Conservation (phyloP, 1,140 invertebrate genomes). For the Temnothorax curvispinosus region DNA sequence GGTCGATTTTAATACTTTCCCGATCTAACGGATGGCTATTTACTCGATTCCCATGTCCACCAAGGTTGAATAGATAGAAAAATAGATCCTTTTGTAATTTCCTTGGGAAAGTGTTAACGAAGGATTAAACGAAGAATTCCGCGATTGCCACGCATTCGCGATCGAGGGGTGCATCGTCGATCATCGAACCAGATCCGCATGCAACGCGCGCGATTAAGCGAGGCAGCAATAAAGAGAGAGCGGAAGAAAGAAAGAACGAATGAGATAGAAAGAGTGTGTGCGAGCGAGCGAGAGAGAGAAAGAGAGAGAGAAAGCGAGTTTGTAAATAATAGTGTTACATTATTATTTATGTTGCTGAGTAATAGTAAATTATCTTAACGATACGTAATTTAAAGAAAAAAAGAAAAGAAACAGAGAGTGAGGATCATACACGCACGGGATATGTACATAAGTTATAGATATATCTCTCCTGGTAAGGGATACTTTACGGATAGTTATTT, state of each 20-base stretch:
- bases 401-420: conserved; percentile 43
- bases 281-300: background rate
- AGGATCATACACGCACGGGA: conserved; percentile 55
- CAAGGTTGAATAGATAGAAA: background rate
- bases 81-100: background rate
- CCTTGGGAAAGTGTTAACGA: background rate
- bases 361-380: conserved; percentile 80
- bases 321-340: conserved; percentile 83
- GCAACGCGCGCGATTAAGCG: background rate
- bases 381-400: conserved; percentile 78
- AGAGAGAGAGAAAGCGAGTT: conserved; percentile 53
- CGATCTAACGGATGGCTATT: background rate
- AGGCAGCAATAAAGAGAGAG: conserved; percentile 43
- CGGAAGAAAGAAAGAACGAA: conserved; percentile 33
- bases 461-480: conserved; percentile 82
- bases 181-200: conserved; percentile 29
- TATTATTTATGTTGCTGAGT: conserved; percentile 83
- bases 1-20: conserved; percentile 2
- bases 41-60: background rate
- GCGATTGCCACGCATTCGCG: background rate
- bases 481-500: conserved; percentile 83
- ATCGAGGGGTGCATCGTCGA: conserved; percentile 66
- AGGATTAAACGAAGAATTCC: background rate
- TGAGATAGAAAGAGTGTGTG: conserved; percentile 18
- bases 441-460: conserved; percentile 81